Percentiles rank a stretch among this genome's conserved stretches.
These are phyloP conservation scores for Phrynocephalus guinanensis DNA, from an alignment of 2,797 vertebrate species.

Conservation along the genomic window DNA sequence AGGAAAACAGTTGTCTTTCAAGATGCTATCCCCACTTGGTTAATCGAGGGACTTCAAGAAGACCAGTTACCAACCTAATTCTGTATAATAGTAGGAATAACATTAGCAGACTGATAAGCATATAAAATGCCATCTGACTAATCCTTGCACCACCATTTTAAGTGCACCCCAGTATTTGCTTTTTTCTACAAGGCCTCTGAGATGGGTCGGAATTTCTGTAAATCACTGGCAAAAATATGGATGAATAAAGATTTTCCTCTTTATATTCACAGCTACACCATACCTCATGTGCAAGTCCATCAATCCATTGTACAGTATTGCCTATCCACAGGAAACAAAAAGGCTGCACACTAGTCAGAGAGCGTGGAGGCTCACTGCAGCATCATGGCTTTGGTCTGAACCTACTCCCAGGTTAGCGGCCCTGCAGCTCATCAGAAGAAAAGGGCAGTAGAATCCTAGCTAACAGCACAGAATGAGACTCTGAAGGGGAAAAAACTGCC, in stretches of 20 bases:
- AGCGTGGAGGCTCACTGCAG: background rate
- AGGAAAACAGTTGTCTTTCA: background rate
- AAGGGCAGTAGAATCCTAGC: background rate
- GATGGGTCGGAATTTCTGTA: background rate
- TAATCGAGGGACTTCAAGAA: background rate
- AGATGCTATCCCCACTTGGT: background rate
- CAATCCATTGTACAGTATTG: background rate
- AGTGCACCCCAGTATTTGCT: background rate
- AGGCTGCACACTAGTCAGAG: background rate
- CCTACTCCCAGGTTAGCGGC: background rate
- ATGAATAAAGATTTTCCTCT: background rate
- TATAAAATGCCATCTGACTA: background rate
- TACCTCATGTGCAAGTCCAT: background rate
- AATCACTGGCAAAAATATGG: background rate
- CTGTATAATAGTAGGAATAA: background rate
- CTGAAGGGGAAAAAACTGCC: background rate
- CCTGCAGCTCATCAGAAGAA: background rate
- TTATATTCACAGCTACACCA: no score
- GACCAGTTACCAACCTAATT: background rate
- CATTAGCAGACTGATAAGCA: background rate
- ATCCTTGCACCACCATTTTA: background rate
- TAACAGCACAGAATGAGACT: background rate
- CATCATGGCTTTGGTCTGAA: background rate
- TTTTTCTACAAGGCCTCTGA: background rate
- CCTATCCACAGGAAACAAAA: background rate